Evolutionary conservation across 2,113 vertebrate genomes (phyloP).

Genomic region (Mormoops blainvillei): DNA sequence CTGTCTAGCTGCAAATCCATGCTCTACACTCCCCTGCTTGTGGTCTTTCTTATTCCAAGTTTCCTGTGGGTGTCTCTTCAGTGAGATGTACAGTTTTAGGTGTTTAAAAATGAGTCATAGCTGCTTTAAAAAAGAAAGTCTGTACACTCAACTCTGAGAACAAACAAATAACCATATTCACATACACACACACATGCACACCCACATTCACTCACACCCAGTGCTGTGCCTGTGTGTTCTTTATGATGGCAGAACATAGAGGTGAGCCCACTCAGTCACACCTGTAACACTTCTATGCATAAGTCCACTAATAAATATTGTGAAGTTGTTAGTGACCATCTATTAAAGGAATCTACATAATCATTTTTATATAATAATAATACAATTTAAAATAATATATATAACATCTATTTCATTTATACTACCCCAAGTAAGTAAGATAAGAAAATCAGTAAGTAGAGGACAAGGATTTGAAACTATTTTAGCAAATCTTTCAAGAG

Average conservation of each 20-base stretch:
- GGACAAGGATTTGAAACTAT: neutral
- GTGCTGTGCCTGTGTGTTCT: neutral
- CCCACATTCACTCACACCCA: neutral
- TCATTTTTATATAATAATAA: neutral
- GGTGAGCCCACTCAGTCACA: neutral
- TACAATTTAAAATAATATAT: neutral
- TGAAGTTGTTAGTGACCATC: neutral
- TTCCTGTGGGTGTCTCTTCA: neutral
- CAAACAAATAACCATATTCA: neutral
- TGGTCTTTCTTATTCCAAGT: neutral
- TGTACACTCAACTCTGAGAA: neutral
- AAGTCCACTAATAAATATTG: neutral
- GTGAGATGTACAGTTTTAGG: neutral
- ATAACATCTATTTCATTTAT: neutral
- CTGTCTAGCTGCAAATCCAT: neutral
- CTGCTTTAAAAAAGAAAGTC: neutral
- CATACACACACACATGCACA: neutral
- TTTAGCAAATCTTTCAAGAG: neutral
- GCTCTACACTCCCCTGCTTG: neutral
- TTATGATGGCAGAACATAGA: neutral
- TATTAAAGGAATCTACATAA: neutral
- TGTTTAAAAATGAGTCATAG: neutral
- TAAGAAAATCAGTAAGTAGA: neutral
- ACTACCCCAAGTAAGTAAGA: neutral
- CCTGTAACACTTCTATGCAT: neutral